Percentiles rank a stretch among this genome's conserved stretches.
Conservation (phyloP, 30 jellyfish, hydroid and myxozoan species). For the Hydractinia symbiolongicarpus region DNA sequence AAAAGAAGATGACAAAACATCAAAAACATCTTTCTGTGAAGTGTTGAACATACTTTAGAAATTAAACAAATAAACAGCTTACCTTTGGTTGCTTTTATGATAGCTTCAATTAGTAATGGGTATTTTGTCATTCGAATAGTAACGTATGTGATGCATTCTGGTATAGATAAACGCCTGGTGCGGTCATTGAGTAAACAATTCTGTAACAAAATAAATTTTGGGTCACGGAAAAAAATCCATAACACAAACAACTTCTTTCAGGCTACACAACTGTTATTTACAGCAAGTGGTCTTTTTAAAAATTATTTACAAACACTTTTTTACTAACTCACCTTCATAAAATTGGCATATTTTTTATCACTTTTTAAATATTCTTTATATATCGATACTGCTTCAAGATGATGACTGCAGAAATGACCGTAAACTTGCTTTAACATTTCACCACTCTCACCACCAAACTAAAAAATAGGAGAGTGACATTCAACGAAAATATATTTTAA, state of each 20-base stretch:
- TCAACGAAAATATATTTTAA: neutral
- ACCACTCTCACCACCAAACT: conserved; percentile 87
- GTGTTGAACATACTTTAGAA: neutral
- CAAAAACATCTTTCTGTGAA: neutral
- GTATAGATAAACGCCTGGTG: conserved; percentile 74
- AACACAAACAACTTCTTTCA: neutral
- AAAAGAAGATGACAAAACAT: neutral
- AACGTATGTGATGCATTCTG: conserved; percentile 90
- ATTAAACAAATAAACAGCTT: neutral
- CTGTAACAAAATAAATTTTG: conserved; percentile 21
- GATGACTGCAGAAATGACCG: conserved; percentile 86
- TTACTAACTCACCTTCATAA: conserved; percentile 56
- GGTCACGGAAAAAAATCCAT: neutral
- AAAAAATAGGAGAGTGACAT: neutral
- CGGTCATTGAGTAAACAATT: conserved; percentile 75
- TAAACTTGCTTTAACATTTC: conserved; percentile 74
- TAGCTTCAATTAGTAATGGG: conserved; percentile 88
- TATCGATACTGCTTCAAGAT: conserved; percentile 79
- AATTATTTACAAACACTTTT: conserved; percentile 29
- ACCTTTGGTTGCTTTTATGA: conserved; percentile 93
- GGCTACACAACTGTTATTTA: neutral
- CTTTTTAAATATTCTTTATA: conserved; percentile 84
- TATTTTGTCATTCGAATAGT: conserved; percentile 94
- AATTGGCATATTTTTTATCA: conserved; percentile 64
- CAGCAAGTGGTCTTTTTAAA: neutral